These are phyloP conservation scores for Pediacus dermestoides DNA, from an alignment of 2,888 invertebrate genomes.

Conservation along the genomic window DNA sequence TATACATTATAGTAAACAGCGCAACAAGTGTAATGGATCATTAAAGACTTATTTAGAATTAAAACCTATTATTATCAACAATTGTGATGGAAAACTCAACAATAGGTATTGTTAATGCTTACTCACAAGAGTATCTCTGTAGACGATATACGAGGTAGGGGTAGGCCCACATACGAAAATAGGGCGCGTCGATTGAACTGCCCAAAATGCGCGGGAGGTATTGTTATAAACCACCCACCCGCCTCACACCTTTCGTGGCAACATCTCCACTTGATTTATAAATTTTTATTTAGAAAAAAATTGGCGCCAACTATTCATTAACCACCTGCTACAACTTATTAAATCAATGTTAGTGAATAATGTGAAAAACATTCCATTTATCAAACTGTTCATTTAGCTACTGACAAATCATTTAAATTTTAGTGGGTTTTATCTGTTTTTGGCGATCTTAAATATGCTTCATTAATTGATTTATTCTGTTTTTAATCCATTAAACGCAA, in stretches of 20 bases:
- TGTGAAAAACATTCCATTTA: neutral
- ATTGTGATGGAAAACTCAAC: no score
- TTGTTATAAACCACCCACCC: conserved; percentile 12
- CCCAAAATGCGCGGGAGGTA: conserved; percentile 10
- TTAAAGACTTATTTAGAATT: no score
- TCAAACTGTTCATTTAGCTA: neutral
- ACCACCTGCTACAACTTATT: conserved; percentile 28
- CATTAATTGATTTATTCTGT: no score
- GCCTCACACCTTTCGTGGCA: conserved; percentile 13
- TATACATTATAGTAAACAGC: no score
- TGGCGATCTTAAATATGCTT: no score
- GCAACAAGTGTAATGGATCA: no score
- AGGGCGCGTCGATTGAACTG: conserved; percentile 13
- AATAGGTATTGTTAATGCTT: conserved; percentile 26
- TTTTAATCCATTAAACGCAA: no score
- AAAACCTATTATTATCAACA: no score
- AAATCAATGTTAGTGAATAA: neutral
- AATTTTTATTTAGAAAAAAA: conserved; percentile 24
- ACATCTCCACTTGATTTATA: conserved; percentile 14
- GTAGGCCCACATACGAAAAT: conserved; percentile 11
- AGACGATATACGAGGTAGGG: no score
- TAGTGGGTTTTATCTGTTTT: neutral
- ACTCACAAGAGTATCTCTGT: no score
- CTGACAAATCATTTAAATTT: conserved; percentile 1
- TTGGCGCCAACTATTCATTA: conserved; percentile 33